Evolutionary conservation across 1,140 invertebrate genomes (phyloP), one percentile per base, ranked within the genome.

Genomic region (Scaptomyza montana): DNA sequence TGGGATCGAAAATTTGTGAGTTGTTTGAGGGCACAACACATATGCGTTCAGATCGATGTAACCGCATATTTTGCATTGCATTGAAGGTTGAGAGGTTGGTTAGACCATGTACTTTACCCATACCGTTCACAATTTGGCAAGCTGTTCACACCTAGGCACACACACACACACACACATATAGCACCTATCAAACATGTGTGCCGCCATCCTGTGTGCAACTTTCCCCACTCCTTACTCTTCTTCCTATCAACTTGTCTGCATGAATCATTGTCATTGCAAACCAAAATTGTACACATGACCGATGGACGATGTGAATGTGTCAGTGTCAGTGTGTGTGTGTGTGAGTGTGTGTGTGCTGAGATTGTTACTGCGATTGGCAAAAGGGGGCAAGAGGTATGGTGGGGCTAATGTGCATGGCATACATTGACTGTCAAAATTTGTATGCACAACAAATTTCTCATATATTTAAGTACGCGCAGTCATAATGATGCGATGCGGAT

Each of bases 391-490:
- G 16, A 16, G 16, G 16, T 16, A 16, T 0, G 1, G 16, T 12
- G 12, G 25, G 65, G 77, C 80, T 86, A 86, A 80, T 86, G 81
- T 86, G 68, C 57, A 80, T 77, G 56, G 64, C 73, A 70, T n/a
- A 12, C 77, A 77, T 63, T 69, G 77, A 61, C 77, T 79, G 80
- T 77, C 80, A 67, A 89, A 82, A 82, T 87, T 89, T 89, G 82
- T 89, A 82, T 87, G 78, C 82, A 87, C 75, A 82, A 76, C 82
- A 87, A 87, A 87, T 87, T 77, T 74, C 84, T 87, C 82, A 87
- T 87, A 87, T 86, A 87, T 86, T 87, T 86, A 80, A 78, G 82
- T 77, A 66, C 60, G 60, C 60, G 54, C 62, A 64, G 70, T 54
- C 82, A 85, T 86, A 81, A 86, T 86, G 82, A 81, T 87, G 71